These are phyloP conservation scores for Aphodius sticticus DNA, from an alignment of 2,888 invertebrate genomes.

Conservation along the genomic window DNA sequence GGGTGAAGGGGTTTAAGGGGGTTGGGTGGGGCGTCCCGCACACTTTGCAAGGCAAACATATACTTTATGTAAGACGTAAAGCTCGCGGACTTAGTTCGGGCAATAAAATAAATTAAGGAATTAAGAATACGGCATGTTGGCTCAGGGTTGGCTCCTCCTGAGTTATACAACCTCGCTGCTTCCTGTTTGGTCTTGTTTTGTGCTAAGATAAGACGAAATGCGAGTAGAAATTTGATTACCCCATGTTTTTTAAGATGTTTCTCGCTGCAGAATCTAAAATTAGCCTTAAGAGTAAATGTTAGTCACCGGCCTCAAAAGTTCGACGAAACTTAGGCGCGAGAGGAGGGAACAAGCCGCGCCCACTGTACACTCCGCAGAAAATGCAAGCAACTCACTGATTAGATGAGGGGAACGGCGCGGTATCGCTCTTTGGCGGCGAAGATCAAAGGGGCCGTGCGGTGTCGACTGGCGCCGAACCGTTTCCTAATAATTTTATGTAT, in stretches of 20 bases:
- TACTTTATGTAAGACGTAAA: conserved; percentile 4
- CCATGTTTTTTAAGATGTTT: neutral
- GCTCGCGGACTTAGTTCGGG: neutral
- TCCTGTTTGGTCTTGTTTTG: neutral
- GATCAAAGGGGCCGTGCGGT: too few relatives aligned
- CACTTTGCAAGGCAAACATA: neutral
- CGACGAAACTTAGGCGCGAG: too few relatives aligned
- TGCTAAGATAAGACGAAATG: neutral
- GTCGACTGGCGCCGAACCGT: too few relatives aligned
- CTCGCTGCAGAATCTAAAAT: too few relatives aligned
- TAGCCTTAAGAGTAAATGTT: too few relatives aligned
- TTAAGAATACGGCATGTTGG: neutral
- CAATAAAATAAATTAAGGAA: neutral
- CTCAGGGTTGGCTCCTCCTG: neutral
- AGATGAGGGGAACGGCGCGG: too few relatives aligned
- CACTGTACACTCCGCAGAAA: too few relatives aligned
- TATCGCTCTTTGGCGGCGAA: too few relatives aligned
- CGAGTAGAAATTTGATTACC: neutral
- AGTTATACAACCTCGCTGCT: neutral
- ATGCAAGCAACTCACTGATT: too few relatives aligned
- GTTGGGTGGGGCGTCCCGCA: neutral
- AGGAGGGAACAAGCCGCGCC: too few relatives aligned
- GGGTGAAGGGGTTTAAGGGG: neutral
- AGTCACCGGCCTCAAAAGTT: too few relatives aligned
- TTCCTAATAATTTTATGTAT: too few relatives aligned